Evolutionary conservation across 2,888 invertebrate genomes (phyloP).

Genomic region (Eilema sororculum): DNA sequence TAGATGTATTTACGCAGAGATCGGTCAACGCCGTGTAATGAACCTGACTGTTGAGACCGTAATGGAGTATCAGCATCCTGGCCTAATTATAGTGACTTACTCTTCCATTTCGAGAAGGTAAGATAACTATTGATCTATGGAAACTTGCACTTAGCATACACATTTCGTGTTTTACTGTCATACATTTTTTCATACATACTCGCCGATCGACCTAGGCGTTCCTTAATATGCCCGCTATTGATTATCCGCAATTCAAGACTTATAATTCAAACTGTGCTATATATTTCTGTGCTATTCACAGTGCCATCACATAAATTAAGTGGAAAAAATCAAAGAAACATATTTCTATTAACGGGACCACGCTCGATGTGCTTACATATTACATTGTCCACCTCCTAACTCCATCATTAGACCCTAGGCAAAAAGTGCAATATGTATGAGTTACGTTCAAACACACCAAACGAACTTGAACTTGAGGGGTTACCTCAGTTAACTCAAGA

Average conservation of each 20-base stretch:
- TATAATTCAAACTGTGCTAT: no score
- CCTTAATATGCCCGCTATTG: no score
- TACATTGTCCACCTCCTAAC: no score
- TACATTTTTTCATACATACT: no score
- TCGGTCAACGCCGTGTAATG: neutral
- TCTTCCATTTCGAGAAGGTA: neutral
- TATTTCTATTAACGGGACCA: neutral
- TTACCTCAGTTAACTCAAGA: neutral
- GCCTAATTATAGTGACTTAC: neutral
- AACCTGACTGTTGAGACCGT: neutral
- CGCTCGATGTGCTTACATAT: no score
- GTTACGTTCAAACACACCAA: neutral
- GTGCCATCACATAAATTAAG: no score
- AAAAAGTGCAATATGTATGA: neutral
- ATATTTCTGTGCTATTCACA: no score
- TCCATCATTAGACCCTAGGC: neutral
- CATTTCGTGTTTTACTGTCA: neutral
- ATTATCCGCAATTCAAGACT: no score
- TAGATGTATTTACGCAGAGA: slow-evolving; percentile 7
- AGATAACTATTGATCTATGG: neutral
- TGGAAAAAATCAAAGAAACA: neutral
- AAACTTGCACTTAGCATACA: neutral
- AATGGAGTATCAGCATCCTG: neutral
- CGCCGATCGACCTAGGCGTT: no score
- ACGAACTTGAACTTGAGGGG: neutral